Base-by-base conservation (phyloP, 2,113 vertebrate genomes). In the Circaetus gallicus region DNA sequence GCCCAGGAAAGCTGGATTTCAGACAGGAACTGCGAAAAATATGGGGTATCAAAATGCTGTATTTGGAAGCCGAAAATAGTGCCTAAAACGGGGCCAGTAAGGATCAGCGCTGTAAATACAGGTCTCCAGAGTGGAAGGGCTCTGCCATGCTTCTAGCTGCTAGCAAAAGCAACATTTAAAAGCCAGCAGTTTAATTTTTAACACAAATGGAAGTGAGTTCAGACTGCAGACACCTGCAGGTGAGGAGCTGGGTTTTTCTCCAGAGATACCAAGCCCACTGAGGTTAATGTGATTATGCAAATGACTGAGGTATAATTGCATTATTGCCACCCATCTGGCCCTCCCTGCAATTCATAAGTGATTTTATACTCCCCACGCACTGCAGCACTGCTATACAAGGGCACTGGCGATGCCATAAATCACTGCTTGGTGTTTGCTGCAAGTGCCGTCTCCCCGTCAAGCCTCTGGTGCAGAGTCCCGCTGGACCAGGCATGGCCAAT, bases 201-300 rank as follows among this genome's bases (percentile, higher is more conserved):
- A 76, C 89, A 76, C 40, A 34, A 90, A 55, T 5, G 22, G 92
- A 92, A 77, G 83, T 47, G 87, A 95, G 84, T 63, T 71, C 52
- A 82, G 81, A 16, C 91, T 69, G 77, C 92, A 92, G 81, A 86
- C 89, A 92, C 91, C 95, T 97, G 95, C 91, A 87, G 93, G 78
- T 52, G 78, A 67, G 84, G 73, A 82, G 84, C 91, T 79, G 71
- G n/a, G 52, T 26, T 96, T 87, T 72, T 90, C 83, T 94, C 86
- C 87, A n/a, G 94, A 86, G 95, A 89, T 63, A 47, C 78, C 0
- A 21, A 96, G 82, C 90, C 53, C 92, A 47, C 79, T 1, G 83
- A 93, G 93, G 97, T 95, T 92, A 95, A 96, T 93, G 86, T 76
- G 86, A 95, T 97, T 95, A 93, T 95, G 94, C 32, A 95, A 95